Base-by-base conservation (phyloP, 2,888 invertebrate species). In the Nymphalis polychloros region DNA sequence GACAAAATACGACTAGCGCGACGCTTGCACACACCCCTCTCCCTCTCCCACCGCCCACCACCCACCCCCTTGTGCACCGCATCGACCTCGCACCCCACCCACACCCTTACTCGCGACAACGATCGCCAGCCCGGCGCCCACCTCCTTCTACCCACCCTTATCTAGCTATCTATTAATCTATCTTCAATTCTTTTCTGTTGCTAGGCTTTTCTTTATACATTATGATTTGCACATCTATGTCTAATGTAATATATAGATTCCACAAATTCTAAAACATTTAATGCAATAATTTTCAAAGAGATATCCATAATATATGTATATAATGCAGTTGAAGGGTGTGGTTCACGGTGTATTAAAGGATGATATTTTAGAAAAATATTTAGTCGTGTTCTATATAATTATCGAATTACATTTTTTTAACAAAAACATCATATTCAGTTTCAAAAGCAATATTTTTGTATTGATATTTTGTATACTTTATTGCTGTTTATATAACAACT, bases 1-100 rank as follows among this genome's bases (percentile, higher is more conserved):
- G 91, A 92, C 93, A 90, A 89, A 91, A 91, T 92, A 92, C 91
- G 88, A 88, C 91, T 84, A 88, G 88, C 87, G 87, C 90, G 88
- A 87, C 88, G 86, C 86, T 87, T 87, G 89, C 89, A 88, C 88
- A 87, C 88, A 85, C 89, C 88, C 89, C 86, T 81, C 84, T 77
- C 85, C 85, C 86, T 80, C 77, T 64, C 75, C 79, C 64, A 73
- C 77, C 72, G 41, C 76, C 65, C 76, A 73, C 48, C 67, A 84
- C 84, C 81, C 79, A 64, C 74, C 76, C 41, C 73, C 75, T 67
- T 76, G 73, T 59, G 69, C 72, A 67, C 77, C 85, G 86, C 88
- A 85, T 86, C 86, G 84, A 84, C 84, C 87, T 86, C 86, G 85
- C 87, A 85, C 84, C 87, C 85, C 86, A 85, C 79, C 85, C 78